These are phyloP conservation scores for Cuniculus paca DNA, from an alignment of 2,797 vertebrate species.

Conservation along the genomic window DNA sequence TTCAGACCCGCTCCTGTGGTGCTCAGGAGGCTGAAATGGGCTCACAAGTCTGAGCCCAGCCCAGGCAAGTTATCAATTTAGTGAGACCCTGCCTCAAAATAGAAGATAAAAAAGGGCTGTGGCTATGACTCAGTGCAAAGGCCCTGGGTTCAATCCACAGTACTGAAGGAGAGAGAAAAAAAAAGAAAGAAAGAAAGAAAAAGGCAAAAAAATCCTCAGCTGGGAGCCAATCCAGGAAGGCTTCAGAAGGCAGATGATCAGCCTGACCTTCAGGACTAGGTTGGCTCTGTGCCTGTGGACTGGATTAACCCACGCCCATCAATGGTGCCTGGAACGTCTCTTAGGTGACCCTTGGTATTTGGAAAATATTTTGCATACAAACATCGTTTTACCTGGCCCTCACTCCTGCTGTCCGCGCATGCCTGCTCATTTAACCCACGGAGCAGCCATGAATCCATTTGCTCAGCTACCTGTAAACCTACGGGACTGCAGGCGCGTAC, in stretches of 20 bases:
- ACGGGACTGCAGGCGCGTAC: not conserved
- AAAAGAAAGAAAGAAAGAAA: too few species aligned
- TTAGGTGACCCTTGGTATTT: not conserved
- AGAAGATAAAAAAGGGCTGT: not conserved
- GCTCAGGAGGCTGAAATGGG: not conserved
- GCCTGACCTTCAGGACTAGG: not conserved
- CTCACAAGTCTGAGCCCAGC: not conserved
- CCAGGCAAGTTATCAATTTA: not conserved
- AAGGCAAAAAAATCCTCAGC: not conserved
- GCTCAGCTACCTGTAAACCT: not conserved
- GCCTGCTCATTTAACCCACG: not conserved
- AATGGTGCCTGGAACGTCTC: not conserved
- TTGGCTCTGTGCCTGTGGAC: not conserved
- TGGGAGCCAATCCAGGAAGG: not conserved
- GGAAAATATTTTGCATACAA: not conserved
- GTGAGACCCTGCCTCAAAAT: not conserved
- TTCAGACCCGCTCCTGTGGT: not conserved
- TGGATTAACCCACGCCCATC: not conserved
- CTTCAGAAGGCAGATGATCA: not conserved
- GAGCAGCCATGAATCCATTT: not conserved
- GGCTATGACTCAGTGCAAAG: not conserved
- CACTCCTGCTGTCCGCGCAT: not conserved
- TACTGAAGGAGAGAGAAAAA: not conserved
- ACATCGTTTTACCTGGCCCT: not conserved
- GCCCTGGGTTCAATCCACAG: not conserved